Conservation (phyloP, 1,140 invertebrate genomes). For the Drosophila funebris region DNA sequence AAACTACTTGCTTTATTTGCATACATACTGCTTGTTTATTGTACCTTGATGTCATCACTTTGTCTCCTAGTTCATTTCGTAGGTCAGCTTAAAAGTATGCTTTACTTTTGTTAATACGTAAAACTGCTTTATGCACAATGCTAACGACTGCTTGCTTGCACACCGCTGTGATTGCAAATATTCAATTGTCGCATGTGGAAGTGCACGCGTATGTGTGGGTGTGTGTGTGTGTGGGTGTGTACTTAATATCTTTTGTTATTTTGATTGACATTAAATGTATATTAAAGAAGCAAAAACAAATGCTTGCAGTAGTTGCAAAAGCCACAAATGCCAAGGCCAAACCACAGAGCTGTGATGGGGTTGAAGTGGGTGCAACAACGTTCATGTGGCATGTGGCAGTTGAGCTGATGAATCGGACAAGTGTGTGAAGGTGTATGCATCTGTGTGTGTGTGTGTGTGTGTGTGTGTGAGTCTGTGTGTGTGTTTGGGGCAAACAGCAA, state of each 20-base stretch:
- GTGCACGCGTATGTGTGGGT: neutral
- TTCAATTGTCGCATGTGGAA: no score
- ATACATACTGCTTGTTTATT: no score
- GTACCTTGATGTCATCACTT: no score
- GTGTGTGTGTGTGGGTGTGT: neutral
- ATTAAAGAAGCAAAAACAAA: conserved; percentile 14
- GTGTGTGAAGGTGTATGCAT: neutral
- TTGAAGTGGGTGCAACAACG: neutral
- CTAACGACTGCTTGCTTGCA: no score
- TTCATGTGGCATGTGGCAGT: conserved; percentile 1
- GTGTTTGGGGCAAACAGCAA: conserved; percentile 1
- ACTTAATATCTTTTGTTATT: conserved; percentile 5
- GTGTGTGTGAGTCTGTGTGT: conserved; percentile 31
- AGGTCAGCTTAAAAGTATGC: neutral
- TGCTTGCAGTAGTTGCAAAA: conserved; percentile 30
- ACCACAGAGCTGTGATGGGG: conserved; percentile 2
- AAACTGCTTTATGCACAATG: neutral
- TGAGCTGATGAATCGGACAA: conserved; percentile 19
- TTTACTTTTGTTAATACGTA: neutral
- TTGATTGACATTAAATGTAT: conserved; percentile 29
- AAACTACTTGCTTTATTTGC: no score
- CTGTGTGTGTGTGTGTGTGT: neutral
- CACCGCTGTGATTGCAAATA: no score
- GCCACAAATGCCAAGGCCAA: conserved; percentile 76
- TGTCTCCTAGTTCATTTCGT: no score